These are phyloP conservation scores for Wiebesia pumilae DNA, from an alignment of 1,140 invertebrate genomes.

Conservation along the genomic window DNA sequence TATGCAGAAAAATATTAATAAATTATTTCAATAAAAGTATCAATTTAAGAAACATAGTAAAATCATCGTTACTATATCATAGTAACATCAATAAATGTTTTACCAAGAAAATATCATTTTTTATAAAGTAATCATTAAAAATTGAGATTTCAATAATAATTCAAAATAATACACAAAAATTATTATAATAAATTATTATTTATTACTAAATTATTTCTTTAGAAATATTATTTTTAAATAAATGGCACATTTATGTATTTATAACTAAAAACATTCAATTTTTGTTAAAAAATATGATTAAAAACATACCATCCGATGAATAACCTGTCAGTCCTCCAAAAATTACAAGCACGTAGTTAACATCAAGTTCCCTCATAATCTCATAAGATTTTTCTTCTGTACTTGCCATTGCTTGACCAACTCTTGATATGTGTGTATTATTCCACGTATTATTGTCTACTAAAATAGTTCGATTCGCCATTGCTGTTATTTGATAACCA, in stretches of 20 bases:
- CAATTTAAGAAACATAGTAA: too few relatives aligned
- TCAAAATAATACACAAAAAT: too few relatives aligned
- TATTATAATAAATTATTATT: too few relatives aligned
- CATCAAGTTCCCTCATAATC: slow-evolving; percentile 97
- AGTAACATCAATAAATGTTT: too few relatives aligned
- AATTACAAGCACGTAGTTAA: slow-evolving; percentile 98
- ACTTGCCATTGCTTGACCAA: slow-evolving; percentile 98
- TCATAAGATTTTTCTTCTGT: slow-evolving; percentile 97
- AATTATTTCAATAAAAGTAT: too few relatives aligned
- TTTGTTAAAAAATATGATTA: too few relatives aligned
- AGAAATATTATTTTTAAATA: too few relatives aligned
- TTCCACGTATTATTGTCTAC: slow-evolving; percentile 99
- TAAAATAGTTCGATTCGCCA: slow-evolving; percentile 98
- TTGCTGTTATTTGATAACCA: slow-evolving; percentile 99
- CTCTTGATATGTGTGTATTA: slow-evolving; percentile 97
- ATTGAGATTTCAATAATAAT: too few relatives aligned
- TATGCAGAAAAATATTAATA: slow-evolving; percentile 63
- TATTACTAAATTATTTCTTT: too few relatives aligned
- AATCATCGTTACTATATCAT: too few relatives aligned
- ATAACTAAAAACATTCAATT: neutral
- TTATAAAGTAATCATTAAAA: too few relatives aligned
- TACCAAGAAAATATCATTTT: neutral
- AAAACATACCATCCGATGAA: slow-evolving; percentile 90
- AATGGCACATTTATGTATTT: neutral
- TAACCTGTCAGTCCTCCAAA: slow-evolving; percentile 99